Percentiles rank a stretch among this genome's conserved stretches.
Evolutionary conservation across 2,113 vertebrate genomes (phyloP).

Genomic region (Heterochromis multidens): DNA sequence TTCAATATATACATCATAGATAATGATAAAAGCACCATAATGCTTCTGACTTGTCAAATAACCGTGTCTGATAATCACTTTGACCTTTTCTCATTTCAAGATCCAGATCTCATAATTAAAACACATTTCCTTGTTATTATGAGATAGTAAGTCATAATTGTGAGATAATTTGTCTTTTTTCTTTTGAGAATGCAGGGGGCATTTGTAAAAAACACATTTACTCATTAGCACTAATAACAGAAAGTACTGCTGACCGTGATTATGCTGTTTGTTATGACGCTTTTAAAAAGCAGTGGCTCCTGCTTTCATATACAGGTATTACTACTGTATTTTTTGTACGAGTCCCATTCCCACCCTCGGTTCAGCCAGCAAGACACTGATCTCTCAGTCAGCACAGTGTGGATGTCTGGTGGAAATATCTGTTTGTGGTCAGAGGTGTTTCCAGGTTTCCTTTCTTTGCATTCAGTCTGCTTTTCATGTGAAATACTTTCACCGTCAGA

Average conservation of each 20-base stretch:
- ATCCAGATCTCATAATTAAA: background rate
- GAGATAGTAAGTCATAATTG: background rate
- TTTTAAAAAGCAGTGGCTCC: fast-evolving
- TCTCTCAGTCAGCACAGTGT: background rate
- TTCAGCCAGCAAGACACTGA: background rate
- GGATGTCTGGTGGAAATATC: background rate
- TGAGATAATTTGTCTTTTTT: background rate
- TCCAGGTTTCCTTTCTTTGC: background rate
- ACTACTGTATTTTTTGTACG: background rate
- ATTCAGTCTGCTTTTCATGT: background rate
- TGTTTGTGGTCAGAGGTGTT: background rate
- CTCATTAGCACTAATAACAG: background rate
- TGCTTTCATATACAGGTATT: background rate
- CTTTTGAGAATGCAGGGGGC: background rate
- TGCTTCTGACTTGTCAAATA: background rate
- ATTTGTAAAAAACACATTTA: background rate
- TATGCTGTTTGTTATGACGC: background rate
- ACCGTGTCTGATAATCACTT: background rate
- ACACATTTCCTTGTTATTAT: background rate
- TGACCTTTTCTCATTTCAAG: background rate
- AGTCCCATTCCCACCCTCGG: background rate
- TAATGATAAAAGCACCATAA: background rate
- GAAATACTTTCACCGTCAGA: background rate
- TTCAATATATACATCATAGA: background rate
- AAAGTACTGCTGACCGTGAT: background rate